phyloP scores from a whole-genome alignment of 2,113 vertebrate species.

The Alligator sinensis region DNA sequence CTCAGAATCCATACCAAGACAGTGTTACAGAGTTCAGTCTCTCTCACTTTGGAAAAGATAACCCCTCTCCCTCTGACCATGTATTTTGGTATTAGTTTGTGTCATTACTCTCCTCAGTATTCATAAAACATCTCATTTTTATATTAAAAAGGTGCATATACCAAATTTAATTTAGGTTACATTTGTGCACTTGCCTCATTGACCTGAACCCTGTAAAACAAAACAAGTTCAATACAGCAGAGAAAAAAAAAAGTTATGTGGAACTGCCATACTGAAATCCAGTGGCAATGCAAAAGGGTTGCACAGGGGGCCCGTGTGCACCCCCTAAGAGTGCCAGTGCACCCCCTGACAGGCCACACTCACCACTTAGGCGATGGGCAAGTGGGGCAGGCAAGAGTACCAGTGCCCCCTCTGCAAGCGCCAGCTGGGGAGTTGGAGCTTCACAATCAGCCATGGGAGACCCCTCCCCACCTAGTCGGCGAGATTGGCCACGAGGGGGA shows the following conservation, averaged over 20 bases:
- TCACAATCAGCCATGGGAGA: too few species aligned
- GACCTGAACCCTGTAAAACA: rapidly evolving
- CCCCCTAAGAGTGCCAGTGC: too few species aligned
- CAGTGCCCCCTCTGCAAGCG: too few species aligned
- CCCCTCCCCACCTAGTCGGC: too few species aligned
- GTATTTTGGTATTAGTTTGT: neutral
- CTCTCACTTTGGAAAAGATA: neutral
- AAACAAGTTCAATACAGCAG: rapidly evolving
- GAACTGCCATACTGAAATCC: rapidly evolving
- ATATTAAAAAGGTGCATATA: neutral
- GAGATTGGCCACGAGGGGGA: too few species aligned
- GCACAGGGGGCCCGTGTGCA: too few species aligned
- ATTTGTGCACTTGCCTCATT: rapidly evolving
- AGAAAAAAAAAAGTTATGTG: rapidly evolving
- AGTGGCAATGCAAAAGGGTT: too few species aligned
- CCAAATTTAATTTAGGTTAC: rapidly evolving
- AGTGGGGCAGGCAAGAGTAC: too few species aligned
- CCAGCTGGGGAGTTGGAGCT: too few species aligned
- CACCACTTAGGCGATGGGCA: too few species aligned
- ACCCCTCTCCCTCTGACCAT: neutral
- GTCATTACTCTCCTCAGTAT: neutral
- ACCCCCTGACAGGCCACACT: too few species aligned
- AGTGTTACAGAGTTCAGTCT: neutral
- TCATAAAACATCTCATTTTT: neutral
- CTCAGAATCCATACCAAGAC: neutral